Conservation (phyloP, 2,888 invertebrate genomes). For the Oxyscelio sp. region DNA sequence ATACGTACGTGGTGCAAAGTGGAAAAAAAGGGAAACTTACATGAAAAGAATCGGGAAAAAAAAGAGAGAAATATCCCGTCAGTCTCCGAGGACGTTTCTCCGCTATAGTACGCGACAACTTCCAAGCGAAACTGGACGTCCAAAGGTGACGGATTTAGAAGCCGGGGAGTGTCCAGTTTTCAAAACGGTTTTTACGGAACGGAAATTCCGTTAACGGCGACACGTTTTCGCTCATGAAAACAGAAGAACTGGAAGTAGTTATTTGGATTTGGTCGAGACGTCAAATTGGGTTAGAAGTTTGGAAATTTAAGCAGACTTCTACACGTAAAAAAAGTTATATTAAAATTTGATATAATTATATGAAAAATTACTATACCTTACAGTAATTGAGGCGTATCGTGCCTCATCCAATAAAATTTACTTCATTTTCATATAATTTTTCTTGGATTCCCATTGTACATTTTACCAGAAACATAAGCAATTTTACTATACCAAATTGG, state of each 20-base stretch:
- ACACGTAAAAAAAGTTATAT: too few species aligned
- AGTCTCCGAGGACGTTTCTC: slow-evolving; percentile 73
- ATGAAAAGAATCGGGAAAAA: slow-evolving; percentile 55
- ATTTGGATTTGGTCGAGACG: too few species aligned
- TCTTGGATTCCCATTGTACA: too few species aligned
- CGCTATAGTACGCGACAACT: slow-evolving; percentile 67
- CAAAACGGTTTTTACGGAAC: slow-evolving; percentile 38
- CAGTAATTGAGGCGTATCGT: too few species aligned
- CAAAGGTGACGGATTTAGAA: slow-evolving; percentile 61
- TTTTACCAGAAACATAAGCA: too few species aligned
- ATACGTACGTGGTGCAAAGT: slow-evolving; percentile 77
- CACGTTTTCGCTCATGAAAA: background rate
- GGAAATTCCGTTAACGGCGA: background rate
- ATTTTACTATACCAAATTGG: too few species aligned
- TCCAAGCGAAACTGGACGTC: slow-evolving; percentile 53
- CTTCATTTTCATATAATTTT: too few species aligned
- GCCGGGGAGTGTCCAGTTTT: slow-evolving; percentile 58
- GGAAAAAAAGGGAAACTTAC: slow-evolving; percentile 70
- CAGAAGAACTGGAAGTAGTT: too few species aligned
- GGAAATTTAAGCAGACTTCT: too few species aligned
- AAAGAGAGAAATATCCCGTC: slow-evolving; percentile 61
- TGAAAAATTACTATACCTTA: too few species aligned
- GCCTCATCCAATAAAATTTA: too few species aligned
- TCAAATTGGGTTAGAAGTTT: background rate
- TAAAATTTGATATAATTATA: too few species aligned